Percentiles rank a stretch among this genome's conserved stretches.
phyloP scores from a whole-genome alignment of 2,888 invertebrate genomes.

The Eledone cirrhosa region DNA sequence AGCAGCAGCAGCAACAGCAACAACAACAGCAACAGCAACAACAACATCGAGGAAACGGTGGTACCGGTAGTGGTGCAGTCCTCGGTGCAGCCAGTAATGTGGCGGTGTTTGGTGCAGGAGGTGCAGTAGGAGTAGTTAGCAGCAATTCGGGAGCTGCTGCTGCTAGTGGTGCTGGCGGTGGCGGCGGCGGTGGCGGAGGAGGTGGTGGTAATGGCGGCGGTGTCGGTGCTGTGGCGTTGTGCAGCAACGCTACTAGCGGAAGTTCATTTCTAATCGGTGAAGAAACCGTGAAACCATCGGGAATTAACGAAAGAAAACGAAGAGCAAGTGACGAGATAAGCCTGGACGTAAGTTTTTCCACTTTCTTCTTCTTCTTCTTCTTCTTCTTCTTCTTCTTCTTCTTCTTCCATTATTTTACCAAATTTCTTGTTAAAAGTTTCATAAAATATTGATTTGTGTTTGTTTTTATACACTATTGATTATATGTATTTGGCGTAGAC shows the following conservation, averaged over 20 bases:
- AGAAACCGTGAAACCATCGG: constrained; percentile 19
- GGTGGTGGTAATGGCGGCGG: constrained; percentile 7
- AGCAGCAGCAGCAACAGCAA: not conserved
- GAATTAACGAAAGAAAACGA: constrained; percentile 24
- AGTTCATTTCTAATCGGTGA: constrained; percentile 17
- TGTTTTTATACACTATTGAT: too few species aligned
- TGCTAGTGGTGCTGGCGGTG: not conserved
- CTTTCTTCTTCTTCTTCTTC: not conserved
- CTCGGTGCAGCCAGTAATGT: not conserved
- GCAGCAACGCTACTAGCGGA: constrained; percentile 11
- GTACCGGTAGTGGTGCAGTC: not conserved
- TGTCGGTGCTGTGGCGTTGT: not conserved
- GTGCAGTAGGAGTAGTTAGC: not conserved
- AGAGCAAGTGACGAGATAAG: constrained; percentile 27
- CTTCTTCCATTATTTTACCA: too few species aligned
- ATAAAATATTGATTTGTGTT: too few species aligned
- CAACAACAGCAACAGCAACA: constrained; percentile 14
- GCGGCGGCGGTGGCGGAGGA: not conserved
- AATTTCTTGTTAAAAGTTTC: too few species aligned
- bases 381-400: too few species aligned
- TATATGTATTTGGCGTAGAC: too few species aligned
- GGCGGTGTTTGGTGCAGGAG: constrained; percentile 9
- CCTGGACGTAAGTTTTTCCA: constrained; percentile 17
- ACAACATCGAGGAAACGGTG: not conserved
- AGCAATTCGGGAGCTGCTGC: constrained; percentile 5